Conservation (phyloP, 2,113 vertebrate species). For the Semnornis frantzii region DNA sequence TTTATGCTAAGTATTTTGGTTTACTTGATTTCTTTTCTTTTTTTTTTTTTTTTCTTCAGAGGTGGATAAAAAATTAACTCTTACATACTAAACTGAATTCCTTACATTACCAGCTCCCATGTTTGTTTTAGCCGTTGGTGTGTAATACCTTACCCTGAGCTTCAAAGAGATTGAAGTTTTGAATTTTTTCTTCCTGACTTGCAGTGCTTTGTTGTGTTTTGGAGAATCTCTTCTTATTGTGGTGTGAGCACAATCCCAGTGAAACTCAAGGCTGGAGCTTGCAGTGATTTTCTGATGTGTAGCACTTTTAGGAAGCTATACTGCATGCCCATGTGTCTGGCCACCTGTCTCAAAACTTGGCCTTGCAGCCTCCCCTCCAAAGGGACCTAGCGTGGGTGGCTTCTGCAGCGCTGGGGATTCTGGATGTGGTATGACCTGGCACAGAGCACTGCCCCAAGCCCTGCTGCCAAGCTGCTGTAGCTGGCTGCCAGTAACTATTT, state of each 20-base stretch:
- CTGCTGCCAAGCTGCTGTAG: not conserved
- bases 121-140: not conserved
- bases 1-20: not conserved
- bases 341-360: not conserved
- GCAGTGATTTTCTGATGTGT: not conserved
- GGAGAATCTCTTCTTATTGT: not conserved
- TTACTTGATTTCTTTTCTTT: not conserved
- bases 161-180: not conserved
- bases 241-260: not conserved
- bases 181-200: not conserved
- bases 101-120: rapidly evolving
- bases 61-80: not conserved
- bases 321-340: not conserved
- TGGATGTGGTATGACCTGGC: not conserved
- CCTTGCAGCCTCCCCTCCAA: not conserved
- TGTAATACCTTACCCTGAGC: not conserved
- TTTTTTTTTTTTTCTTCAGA: not conserved
- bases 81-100: not conserved
- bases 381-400: not conserved
- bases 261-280: not conserved
- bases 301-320: not conserved
- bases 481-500: not conserved
- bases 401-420: not conserved
- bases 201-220: not conserved
- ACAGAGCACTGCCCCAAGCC: not conserved